Evolutionary conservation across 2,113 vertebrate genomes (phyloP), one percentile per base, ranked within the genome.

Genomic region (Epinephelus fuscoguttatus): DNA sequence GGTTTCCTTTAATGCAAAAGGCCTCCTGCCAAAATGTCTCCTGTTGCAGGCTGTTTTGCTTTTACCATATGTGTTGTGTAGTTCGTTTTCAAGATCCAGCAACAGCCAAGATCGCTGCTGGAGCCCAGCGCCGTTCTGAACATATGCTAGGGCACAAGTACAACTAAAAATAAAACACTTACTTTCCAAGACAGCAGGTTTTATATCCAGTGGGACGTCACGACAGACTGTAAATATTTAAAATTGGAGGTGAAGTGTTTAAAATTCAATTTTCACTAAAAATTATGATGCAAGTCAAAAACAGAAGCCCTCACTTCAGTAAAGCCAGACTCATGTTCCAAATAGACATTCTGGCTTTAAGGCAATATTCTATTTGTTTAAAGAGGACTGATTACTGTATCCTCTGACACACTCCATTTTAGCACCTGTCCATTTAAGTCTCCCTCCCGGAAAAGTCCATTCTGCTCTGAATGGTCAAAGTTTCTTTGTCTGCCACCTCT

Each of bases 111-210:
- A 87, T 81, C 52, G 17, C 75, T 78, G 80, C 75, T 57, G 57
- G 49, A 87, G 78, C 75, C 62, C 63, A 84, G 62, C 66, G 70
- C 45, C 57, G 27, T 78, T 81, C 56, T 53, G 69, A 89, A 81
- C 87, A 88, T 81, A 80, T 82, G 88, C 84, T 76, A 68, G 33
- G 78, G 87, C 75, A 80, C 77, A 75, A 78, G 62, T n/a, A 64
- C 37, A 17, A 68, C 85, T 91, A 87, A 88, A 93, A 89, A 90
- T 93, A 88, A 89, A 89, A 64, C 14, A 19, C 59, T 71, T 76
- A 63, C 69, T 84, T 75, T 84, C 21, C 18, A 60, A 84, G 49
- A 62, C 4, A 33, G 52, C 42, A 30, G 71, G 27, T 73, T 82
- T 50, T 50, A 80, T 70, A 86, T 83, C 62, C 50, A 75, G 21